These are phyloP conservation scores for Callipepla californica DNA, from an alignment of 2,113 vertebrate genomes.

Conservation along the genomic window DNA sequence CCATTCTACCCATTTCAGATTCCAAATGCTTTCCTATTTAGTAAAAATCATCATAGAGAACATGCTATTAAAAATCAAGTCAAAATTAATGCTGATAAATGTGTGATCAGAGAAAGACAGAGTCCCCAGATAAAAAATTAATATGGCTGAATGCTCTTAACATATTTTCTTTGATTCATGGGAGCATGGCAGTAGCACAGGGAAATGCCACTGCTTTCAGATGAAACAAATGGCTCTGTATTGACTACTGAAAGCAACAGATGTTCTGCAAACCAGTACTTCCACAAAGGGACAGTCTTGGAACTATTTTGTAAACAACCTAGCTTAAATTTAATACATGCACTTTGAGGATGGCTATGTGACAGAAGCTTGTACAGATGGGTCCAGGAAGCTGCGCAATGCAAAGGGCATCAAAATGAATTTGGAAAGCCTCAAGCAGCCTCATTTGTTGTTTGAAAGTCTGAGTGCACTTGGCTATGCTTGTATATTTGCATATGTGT, in stretches of 20 bases:
- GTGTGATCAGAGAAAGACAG: conserved; percentile 56
- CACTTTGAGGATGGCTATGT: conserved; percentile 63
- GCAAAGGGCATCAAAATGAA: conserved; percentile 31
- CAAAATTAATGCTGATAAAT: conserved; percentile 65
- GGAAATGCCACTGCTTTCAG: conserved; percentile 67
- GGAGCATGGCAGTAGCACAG: conserved; percentile 35
- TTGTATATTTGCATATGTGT: background rate
- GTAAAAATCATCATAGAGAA: conserved; percentile 19
- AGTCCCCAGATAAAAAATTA: conserved; percentile 63
- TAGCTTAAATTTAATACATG: conserved; percentile 68
- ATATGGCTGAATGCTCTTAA: conserved; percentile 61
- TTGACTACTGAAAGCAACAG: conserved; percentile 64
- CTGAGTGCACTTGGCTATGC: background rate
- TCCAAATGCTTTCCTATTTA: conserved; percentile 8
- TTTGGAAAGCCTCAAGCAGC: background rate
- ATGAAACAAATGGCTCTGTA: conserved; percentile 67
- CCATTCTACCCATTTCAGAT: background rate
- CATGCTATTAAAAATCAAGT: conserved; percentile 8
- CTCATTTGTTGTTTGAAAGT: background rate
- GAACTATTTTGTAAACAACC: conserved; percentile 69
- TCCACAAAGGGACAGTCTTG: conserved; percentile 68
- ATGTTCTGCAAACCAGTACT: conserved; percentile 64
- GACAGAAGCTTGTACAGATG: conserved; percentile 61
- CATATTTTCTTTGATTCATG: conserved; percentile 71
- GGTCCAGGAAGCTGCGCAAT: conserved; percentile 24